These are phyloP conservation scores for Apostichopus parvimensis DNA, from an alignment of 35 echinoderm and acorn worm genomes.

Conservation along the genomic window DNA sequence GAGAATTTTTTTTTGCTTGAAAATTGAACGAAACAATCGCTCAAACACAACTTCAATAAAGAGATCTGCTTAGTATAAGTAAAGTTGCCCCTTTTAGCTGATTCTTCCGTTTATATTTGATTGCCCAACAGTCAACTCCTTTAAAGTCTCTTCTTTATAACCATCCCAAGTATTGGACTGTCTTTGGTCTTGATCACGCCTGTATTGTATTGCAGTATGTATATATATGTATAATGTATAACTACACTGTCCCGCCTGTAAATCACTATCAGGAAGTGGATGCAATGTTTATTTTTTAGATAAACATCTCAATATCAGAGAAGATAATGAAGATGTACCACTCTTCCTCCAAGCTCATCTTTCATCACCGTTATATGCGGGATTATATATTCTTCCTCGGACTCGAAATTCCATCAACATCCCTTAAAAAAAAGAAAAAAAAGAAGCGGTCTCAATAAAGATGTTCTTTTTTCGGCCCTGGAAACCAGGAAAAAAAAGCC, in stretches of 20 bases:
- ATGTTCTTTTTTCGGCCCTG: background rate
- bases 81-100: too few relatives aligned
- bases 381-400: background rate
- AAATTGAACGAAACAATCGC: too few relatives aligned
- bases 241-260: constrained; percentile 2
- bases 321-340: constrained; percentile 38
- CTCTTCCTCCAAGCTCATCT: background rate
- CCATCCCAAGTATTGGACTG: background rate
- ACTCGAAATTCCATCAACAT: constrained; percentile 2
- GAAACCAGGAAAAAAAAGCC: background rate
- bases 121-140: too few relatives aligned
- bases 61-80: too few relatives aligned
- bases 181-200: background rate
- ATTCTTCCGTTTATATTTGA: too few relatives aligned
- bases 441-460: background rate
- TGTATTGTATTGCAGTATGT: background rate
- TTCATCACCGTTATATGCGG: background rate
- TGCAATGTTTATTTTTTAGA: constrained; percentile 14
- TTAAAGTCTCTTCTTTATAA: background rate
- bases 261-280: constrained; percentile 29
- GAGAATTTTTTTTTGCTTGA: too few relatives aligned
- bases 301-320: constrained; percentile 34
- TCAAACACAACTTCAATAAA: too few relatives aligned
- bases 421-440: background rate
- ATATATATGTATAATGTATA: background rate